A percentile compares a stretch with the other conserved stretches of the same genome.
phyloP scores from a whole-genome alignment of 2,888 invertebrate species.

The Amiota communis region DNA sequence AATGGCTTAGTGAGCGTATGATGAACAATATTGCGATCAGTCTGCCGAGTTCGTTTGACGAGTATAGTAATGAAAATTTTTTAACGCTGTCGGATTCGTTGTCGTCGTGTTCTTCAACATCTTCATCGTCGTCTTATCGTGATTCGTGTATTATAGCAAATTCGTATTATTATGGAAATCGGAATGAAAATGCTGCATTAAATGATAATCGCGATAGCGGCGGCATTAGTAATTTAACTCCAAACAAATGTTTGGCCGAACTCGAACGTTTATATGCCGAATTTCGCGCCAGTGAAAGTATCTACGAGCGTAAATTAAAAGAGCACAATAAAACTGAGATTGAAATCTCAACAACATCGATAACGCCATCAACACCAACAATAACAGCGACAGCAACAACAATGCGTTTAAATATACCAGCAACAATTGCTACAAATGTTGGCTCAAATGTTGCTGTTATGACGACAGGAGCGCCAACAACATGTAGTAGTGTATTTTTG shows the following conservation, averaged over 20 bases:
- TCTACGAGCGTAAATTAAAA: constrained; percentile 52
- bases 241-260: constrained; percentile 70
- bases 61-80: too few relatives aligned
- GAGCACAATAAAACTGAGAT: too few relatives aligned
- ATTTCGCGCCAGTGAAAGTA: constrained; percentile 70
- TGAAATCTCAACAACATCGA: constrained; percentile 29
- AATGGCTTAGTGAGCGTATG: neutral
- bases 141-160: neutral
- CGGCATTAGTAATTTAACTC: constrained; percentile 54
- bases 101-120: constrained; percentile 40
- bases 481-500: constrained; percentile 63
- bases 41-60: constrained; percentile 35
- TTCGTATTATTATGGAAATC: constrained; percentile 39
- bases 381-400: constrained; percentile 36
- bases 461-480: constrained; percentile 39
- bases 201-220: constrained; percentile 26
- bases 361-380: neutral
- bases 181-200: neutral
- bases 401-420: constrained; percentile 72
- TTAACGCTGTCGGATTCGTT: constrained; percentile 36
- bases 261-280: constrained; percentile 70
- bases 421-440: constrained; percentile 47
- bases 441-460: constrained; percentile 46
- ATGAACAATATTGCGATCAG: neutral
- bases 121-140: constrained; percentile 38